Evolutionary conservation across 37 sponge, comb jelly and placozoan species (phyloP).

Genomic region (Hexactinellida sp.): DNA sequence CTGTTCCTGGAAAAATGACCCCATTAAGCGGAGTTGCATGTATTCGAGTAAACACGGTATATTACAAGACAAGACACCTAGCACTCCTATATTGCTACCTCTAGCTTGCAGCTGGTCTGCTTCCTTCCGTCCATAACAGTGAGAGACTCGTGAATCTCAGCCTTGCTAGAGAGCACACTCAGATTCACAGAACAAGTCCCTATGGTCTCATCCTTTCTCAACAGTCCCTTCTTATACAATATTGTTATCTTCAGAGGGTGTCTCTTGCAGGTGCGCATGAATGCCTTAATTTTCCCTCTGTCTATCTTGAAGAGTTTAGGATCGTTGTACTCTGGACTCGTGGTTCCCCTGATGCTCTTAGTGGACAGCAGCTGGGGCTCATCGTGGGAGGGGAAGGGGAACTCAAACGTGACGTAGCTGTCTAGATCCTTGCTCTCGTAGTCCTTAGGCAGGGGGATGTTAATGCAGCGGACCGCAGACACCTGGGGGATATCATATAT

Average conservation of each 20-base stretch:
- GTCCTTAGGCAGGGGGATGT: constrained; percentile 46
- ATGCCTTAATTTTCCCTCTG: constrained; percentile 42
- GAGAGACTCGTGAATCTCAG: constrained; percentile 19
- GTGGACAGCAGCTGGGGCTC: constrained; percentile 34
- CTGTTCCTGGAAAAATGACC: too few relatives aligned
- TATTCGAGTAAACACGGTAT: too few relatives aligned
- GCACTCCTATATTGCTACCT: constrained; percentile 30
- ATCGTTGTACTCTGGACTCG: constrained; percentile 51
- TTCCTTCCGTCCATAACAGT: constrained; percentile 39
- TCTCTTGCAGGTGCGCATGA: constrained; percentile 54
- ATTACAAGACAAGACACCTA: too few relatives aligned
- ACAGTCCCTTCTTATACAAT: constrained; percentile 33
- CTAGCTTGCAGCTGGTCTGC: constrained; percentile 53
- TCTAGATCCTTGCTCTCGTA: constrained; percentile 58
- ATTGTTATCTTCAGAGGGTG: constrained; percentile 44
- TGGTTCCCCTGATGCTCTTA: constrained; percentile 22
- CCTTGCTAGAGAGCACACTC: background rate
- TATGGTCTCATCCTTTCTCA: constrained; percentile 21
- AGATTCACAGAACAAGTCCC: background rate
- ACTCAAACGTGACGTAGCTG: constrained; percentile 66
- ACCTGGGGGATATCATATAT: constrained; percentile 30
- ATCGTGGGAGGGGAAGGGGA: constrained; percentile 62
- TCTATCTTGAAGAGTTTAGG: constrained; percentile 56
- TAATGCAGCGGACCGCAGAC: constrained; percentile 33
- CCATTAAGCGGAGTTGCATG: too few relatives aligned